phyloP scores from a whole-genome alignment of 2,888 invertebrate genomes.

The Acrobeloides nanus region DNA sequence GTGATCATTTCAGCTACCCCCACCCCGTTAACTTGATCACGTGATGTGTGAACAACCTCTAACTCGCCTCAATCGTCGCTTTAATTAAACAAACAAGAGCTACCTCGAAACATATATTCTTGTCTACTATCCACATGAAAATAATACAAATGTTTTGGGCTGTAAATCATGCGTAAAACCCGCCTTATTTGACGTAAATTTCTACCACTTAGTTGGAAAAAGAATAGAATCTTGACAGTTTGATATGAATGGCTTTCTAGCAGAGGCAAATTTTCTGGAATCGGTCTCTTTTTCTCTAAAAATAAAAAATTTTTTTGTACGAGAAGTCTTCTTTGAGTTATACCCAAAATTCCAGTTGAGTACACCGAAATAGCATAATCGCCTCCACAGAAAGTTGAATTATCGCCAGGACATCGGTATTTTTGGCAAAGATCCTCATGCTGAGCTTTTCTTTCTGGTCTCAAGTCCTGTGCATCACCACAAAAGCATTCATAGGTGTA shows the following conservation, averaged over 20 bases:
- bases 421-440: slow-evolving; percentile 59
- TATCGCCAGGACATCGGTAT: slow-evolving; percentile 67
- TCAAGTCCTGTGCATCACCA: slow-evolving; percentile 65
- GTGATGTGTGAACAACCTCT: too few species aligned
- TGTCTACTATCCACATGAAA: slow-evolving; percentile 75
- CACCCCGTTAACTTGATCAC: too few species aligned
- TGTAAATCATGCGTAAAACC: slow-evolving; percentile 79
- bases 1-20: too few species aligned
- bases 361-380: slow-evolving; percentile 83
- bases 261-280: too few species aligned
- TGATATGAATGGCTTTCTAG: too few species aligned
- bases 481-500: slow-evolving; percentile 91
- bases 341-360: slow-evolving; percentile 67
- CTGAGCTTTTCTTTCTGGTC: slow-evolving; percentile 9
- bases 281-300: too few species aligned
- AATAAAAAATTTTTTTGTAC: too few species aligned
- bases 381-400: slow-evolving; percentile 70
- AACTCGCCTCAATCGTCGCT: too few species aligned
- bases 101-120: slow-evolving; percentile 34
- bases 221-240: slow-evolving; percentile 62
- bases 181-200: slow-evolving; percentile 81
- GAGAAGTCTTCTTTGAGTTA: too few species aligned
- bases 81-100: too few species aligned
- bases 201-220: slow-evolving; percentile 88
- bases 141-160: slow-evolving; percentile 81